Conservation (phyloP, 2,797 vertebrate genomes). For the Babyrousa celebensis region DNA sequence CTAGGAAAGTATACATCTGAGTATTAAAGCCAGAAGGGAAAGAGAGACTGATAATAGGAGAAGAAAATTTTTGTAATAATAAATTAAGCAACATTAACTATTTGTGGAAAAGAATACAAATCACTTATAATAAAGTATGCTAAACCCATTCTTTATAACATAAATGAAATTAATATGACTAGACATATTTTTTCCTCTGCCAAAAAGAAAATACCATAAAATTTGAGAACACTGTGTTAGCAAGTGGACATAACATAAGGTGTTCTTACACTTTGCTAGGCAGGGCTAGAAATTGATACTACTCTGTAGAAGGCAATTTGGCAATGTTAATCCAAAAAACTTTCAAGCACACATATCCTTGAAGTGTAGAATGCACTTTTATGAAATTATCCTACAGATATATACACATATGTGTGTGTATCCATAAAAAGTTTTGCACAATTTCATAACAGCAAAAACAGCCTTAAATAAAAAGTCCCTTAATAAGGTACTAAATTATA, state of each 20-base stretch:
- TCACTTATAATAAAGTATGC: not conserved
- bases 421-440: not conserved
- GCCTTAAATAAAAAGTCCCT: not conserved
- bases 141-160: not conserved
- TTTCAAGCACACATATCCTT: not conserved
- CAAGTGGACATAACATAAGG: not conserved
- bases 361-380: not conserved
- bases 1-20: not conserved
- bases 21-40: not conserved
- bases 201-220: constrained; percentile 22
- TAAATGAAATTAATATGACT: not conserved
- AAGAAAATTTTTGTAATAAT: not conserved
- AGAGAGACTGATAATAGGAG: not conserved
- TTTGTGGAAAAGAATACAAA: not conserved
- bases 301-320: not conserved
- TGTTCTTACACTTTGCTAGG: not conserved
- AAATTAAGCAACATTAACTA: not conserved
- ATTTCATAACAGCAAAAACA: constrained; percentile 53
- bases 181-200: not conserved
- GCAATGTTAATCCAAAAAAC: not conserved
- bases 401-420: not conserved
- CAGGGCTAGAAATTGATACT: not conserved
- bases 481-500: constrained; percentile 45
- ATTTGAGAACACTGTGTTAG: not conserved
- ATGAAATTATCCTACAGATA: constrained; percentile 8